phyloP scores from a whole-genome alignment of 2,888 invertebrate genomes.

The Hypercompe scribonia region DNA sequence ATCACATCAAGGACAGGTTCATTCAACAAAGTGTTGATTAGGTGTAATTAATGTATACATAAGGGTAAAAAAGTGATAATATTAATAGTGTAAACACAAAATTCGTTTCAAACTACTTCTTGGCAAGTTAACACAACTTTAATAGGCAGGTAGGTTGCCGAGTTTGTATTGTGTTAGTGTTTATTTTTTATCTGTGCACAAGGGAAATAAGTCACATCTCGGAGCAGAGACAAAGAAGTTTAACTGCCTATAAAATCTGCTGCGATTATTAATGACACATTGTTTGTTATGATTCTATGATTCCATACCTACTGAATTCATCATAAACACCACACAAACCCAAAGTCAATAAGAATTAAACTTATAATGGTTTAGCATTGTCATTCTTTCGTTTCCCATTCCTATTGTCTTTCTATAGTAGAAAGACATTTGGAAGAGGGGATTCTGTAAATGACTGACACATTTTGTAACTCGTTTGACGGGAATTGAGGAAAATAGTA shows the following conservation, averaged over 20 bases:
- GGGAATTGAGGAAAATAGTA: background rate
- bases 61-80: background rate
- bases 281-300: background rate
- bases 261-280: background rate
- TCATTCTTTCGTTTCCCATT: too few relatives aligned
- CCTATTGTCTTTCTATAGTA: too few relatives aligned
- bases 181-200: background rate
- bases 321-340: too few relatives aligned
- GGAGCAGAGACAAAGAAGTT: background rate
- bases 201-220: background rate
- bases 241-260: background rate
- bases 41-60: background rate
- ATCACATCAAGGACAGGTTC: constrained; percentile 40
- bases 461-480: background rate
- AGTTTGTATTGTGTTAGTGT: background rate
- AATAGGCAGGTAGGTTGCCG: background rate
- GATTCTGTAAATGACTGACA: background rate
- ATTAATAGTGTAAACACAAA: background rate
- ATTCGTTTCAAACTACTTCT: background rate
- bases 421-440: background rate
- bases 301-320: background rate
- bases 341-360: background rate
- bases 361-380: too few relatives aligned
- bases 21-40: constrained; percentile 40
- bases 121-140: background rate